Conservation (phyloP, 1,140 invertebrate genomes). For the Gyrodactylus bullatarudis region DNA sequence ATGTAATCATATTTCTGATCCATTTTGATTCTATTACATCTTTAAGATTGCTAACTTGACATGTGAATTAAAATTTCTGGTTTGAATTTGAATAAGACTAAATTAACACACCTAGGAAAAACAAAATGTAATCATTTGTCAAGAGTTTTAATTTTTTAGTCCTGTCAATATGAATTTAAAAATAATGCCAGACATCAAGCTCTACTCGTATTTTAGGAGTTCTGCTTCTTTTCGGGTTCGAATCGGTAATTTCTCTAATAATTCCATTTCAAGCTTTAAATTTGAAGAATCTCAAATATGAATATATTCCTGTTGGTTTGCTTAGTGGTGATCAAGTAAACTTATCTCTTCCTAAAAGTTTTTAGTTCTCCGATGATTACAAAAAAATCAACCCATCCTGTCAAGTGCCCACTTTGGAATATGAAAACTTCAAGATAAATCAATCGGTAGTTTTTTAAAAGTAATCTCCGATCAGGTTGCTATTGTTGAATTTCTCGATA, state of each 20-base stretch:
- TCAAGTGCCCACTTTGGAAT: background rate
- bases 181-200: no score
- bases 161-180: no score
- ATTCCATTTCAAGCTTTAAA: background rate
- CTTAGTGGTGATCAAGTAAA: background rate
- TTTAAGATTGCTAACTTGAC: no score
- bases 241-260: background rate
- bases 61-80: no score
- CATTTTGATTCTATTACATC: background rate
- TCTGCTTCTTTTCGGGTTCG: background rate
- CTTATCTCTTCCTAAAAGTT: background rate
- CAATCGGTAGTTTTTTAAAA: background rate
- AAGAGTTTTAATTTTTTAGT: no score
- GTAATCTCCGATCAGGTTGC: constrained; percentile 27
- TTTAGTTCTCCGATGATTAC: background rate
- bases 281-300: background rate
- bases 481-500: constrained; percentile 68
- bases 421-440: background rate
- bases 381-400: background rate
- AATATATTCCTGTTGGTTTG: background rate
- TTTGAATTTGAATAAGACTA: no score
- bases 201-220: background rate
- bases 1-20: background rate
- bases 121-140: no score
- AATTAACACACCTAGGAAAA: no score